Base-by-base conservation (phyloP, 1,140 invertebrate species). In the Metopolophium dirhodum region DNA sequence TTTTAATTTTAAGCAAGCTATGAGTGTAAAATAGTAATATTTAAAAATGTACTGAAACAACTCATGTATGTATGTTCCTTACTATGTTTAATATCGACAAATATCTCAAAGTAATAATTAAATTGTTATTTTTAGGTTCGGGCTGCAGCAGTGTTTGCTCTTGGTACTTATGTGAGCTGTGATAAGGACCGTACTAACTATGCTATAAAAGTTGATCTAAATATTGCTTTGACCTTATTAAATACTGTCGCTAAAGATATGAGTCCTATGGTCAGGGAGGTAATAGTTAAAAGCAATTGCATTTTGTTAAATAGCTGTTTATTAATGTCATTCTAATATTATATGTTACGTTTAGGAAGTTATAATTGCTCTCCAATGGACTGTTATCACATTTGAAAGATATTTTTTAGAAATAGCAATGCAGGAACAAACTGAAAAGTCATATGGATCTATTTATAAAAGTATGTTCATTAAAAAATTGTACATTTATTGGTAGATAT, bases 161-260 rank as follows among this genome's bases (percentile, higher is more conserved):
- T 99, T 93, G 99, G 98, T 93, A 98, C 98, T n/a, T 99, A 98
- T 95, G 97, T 99, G 85, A 98, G 97, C 95, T 97, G 97, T 47
- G 97, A 97, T 37, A 96, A 96, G 37, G 97, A 98, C 94, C 96
- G 98, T 94, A 98, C 97, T 91, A 98, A 98, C 94, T 98, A 99
- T 96, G 98, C 98, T 23, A 99, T 98, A 95, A 98, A 97, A 94
- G 98, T 99, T 93, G 98, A 99, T 96, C 97, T 99, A 94, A 97
- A 97, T 94, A 98, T 99, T 94, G 98, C 97, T 54, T 98, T 98
- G 95, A 98, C 96, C 57, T 96, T 99, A 90, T 96, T 98, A 47
- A 97, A 97, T 94, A 97, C 96, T 18, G 96, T 98, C 14, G 96
- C 96, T 9, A 96, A 96, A 94, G 99, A 99, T 95, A 98, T 98